Evolutionary conservation across 2,888 invertebrate species (phyloP), one percentile per base, ranked within the genome.

Genomic region (Troides oblongomaculatus): DNA sequence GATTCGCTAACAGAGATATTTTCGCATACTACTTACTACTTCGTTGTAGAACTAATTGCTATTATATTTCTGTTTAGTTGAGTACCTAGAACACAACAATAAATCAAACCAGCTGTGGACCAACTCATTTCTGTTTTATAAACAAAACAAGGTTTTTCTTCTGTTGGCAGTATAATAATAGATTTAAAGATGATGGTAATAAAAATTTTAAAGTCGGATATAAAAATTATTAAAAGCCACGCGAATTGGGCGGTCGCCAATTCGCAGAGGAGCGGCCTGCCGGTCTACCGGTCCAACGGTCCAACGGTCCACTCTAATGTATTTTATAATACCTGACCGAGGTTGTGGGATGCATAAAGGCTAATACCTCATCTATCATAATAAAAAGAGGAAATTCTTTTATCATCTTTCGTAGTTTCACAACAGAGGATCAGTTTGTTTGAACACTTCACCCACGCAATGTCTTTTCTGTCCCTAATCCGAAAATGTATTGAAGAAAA

Each of bases 241-340:
- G 64, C 56, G 64, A 65, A 65, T 65, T 65, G 64, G 64, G 64
- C 64, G 21, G 10, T 10, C 14, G 64, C 64, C 64, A 65, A 65
- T 65, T 65, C 64, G 10, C 58, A 25, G 30, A 64, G 25, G 58
- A 25, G 59, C 58, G 25, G 58, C 30, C 23, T 64, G 39, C 56
- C 21, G 64, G 46, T 46, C 46, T 46, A 36, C 36, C 50, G 50
- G 53, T 53, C 53, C 17, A 21, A 39, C 21, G 64, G 50, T 50
- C 50, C 14, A 39, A 8, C 53, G 53, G 53, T 53, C 53, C 2
- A 21, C 57, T 57, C 36, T 65, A 65, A 65, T 12, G 10, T 46
- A 36, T 65, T 65, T 62, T 62, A 56, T 64, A 57, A 64, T 43
- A 58, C 64, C 46, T 65, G 59, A 59, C 59, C 58, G 57, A 57